Evolutionary conservation across 2,797 vertebrate genomes (phyloP).

Genomic region (Cirrhinus molitorella): DNA sequence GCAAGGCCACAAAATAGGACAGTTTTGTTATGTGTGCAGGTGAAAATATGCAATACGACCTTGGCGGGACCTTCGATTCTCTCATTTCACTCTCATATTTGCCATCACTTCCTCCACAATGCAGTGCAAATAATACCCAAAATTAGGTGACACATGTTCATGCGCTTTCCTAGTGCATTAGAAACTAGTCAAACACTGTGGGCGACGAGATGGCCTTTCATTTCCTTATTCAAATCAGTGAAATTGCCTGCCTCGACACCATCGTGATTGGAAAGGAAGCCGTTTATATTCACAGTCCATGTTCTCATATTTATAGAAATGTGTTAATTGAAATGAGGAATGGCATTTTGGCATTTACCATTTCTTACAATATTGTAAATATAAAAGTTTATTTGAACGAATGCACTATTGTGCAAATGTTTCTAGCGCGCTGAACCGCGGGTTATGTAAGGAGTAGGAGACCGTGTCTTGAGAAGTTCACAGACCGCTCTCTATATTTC

Average conservation of each 20-base stretch:
- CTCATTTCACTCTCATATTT: slow-evolving; percentile 81
- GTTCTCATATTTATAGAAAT: slow-evolving; percentile 46
- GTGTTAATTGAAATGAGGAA: slow-evolving; percentile 69
- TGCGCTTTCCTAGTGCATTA: slow-evolving; percentile 88
- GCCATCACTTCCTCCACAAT: slow-evolving; percentile 86
- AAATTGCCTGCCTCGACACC: slow-evolving; percentile 65
- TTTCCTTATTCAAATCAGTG: slow-evolving; percentile 91
- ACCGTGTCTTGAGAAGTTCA: slow-evolving; percentile 15
- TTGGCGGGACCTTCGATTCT: slow-evolving; percentile 63
- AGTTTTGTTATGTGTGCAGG: slow-evolving; percentile 54
- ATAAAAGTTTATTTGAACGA: slow-evolving; percentile 10
- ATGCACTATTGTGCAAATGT: slow-evolving; percentile 22
- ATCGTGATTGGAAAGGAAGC: slow-evolving; percentile 28
- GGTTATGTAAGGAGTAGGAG: slow-evolving; percentile 9
- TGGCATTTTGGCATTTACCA: slow-evolving; percentile 79
- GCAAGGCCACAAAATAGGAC: slow-evolving; percentile 50
- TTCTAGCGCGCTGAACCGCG: slow-evolving; percentile 20
- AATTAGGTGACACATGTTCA: slow-evolving; percentile 89
- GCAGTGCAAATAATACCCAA: slow-evolving; percentile 92
- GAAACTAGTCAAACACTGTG: slow-evolving; percentile 90
- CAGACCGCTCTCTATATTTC: slow-evolving; percentile 32
- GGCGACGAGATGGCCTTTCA: slow-evolving; percentile 84
- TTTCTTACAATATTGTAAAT: slow-evolving; percentile 23
- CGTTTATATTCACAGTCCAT: slow-evolving; percentile 45
- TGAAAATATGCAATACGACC: slow-evolving; percentile 62